phyloP scores from a whole-genome alignment of 1,140 invertebrate genomes.

The Hycleus cichorii region DNA sequence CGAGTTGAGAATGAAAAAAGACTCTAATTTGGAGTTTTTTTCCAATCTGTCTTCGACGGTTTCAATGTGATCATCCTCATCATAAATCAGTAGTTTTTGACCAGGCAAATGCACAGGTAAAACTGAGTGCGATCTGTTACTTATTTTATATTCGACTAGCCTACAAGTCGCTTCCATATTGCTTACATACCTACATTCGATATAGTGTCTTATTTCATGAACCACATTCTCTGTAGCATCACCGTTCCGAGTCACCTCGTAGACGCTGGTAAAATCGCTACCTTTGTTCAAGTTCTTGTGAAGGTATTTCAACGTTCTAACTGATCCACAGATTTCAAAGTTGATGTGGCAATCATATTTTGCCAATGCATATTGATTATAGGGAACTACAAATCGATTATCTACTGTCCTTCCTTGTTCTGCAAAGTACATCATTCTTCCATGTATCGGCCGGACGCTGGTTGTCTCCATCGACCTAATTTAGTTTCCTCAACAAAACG shows the following conservation, averaged over 20 bases:
- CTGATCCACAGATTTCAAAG: background rate
- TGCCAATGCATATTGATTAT: background rate
- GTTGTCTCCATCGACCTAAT: background rate
- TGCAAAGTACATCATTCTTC: background rate
- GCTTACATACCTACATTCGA: constrained; percentile 9
- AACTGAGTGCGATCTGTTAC: constrained; percentile 7
- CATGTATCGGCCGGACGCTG: background rate
- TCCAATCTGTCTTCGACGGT: background rate
- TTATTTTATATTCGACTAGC: constrained; percentile 4
- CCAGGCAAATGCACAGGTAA: constrained; percentile 9
- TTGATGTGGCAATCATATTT: background rate
- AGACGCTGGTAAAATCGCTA: background rate
- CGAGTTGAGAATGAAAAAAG: background rate
- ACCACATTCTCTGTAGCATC: background rate
- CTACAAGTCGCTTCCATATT: constrained; percentile 6
- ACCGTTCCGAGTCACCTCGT: background rate
- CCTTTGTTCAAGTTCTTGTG: background rate
- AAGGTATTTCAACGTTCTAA: background rate
- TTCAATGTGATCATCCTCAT: background rate
- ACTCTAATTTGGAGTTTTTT: background rate
- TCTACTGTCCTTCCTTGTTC: background rate
- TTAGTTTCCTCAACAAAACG: too few relatives aligned
- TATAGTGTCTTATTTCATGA: background rate
- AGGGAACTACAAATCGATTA: background rate
- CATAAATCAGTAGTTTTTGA: background rate